Evolutionary conservation across 1,140 invertebrate species (phyloP), one percentile per base, ranked within the genome.

Genomic region (Platyura marginata): DNA sequence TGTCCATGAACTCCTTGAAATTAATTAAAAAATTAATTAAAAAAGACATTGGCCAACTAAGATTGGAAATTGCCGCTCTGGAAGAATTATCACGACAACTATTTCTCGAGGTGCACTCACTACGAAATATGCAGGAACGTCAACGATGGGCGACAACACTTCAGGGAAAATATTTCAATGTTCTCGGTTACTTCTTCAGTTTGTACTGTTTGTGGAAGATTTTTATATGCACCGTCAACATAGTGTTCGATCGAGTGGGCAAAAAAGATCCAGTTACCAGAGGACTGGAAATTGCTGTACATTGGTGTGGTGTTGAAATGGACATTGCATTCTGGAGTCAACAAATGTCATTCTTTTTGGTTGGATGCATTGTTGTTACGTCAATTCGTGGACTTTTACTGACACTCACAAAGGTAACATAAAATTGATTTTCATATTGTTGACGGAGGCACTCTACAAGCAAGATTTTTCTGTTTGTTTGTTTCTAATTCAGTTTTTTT

Each of bases 151-250:
- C 92, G 0, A 87, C 83, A 52, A 98, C 96, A 0, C 87, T 92
- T 65, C 87, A 95, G 61, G 96, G 96, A 53, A 93, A 85, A 71
- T 99, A 98, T 63, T 99, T 99, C 57, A 98, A 99, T 66, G 88
- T 95, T 52, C 64, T 98, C 0, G 96, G 96, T 2, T 94, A 98
- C 58, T 98, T 99, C 61, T 99, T 99, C 65, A 98, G 93, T 6
- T 63, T 95, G 6, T 99, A 99, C 56, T 99, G 96, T 61, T 74
- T 92, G 37, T 98, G 93, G 88, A 99, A 99, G 72, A 98, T 99
- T 59, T 91, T 98, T 59, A 97, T 99, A 64, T 93, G 82, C 43
- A 91, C 87, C 39, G 82, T 98, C 48, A 99, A 99, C 67, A 99
- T 99, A 51, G 86, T 99, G 9, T 96, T 99, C 65, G 92, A 99